These are phyloP conservation scores for Romanomermis culicivorax DNA, from an alignment of 2,888 invertebrate species.

Conservation along the genomic window DNA sequence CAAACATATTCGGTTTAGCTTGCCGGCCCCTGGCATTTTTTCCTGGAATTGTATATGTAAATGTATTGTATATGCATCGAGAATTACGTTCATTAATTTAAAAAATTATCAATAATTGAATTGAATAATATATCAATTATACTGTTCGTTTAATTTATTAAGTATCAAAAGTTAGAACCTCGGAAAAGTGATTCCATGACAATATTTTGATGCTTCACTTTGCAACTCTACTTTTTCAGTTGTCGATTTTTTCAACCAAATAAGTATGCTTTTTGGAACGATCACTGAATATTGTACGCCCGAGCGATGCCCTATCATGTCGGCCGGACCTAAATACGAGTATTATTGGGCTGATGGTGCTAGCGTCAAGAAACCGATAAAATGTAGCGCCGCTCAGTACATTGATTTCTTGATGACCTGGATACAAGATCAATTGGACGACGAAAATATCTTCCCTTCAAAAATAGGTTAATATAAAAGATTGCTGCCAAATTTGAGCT, in stretches of 20 bases:
- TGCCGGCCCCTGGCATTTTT: too few species aligned
- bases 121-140: too few species aligned
- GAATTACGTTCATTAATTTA: too few species aligned
- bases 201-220: too few species aligned
- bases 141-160: too few species aligned
- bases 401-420: conserved; percentile 98
- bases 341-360: conserved; percentile 96
- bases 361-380: conserved; percentile 61
- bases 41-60: too few species aligned
- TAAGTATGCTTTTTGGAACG: conserved; percentile 97
- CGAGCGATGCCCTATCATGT: conserved; percentile 77
- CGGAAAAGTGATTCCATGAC: too few species aligned
- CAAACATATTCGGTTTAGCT: too few species aligned
- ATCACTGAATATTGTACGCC: conserved; percentile 99
- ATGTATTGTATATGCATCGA: too few species aligned
- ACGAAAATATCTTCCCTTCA: conserved; percentile 89
- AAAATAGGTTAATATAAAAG: conserved; percentile 51
- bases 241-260: conserved; percentile 99
- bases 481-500: not conserved
- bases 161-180: too few species aligned
- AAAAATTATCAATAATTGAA: too few species aligned
- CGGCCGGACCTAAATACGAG: conserved; percentile 94
- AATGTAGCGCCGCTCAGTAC: conserved; percentile 95
- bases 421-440: conserved; percentile 97
- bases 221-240: too few species aligned